Evolutionary conservation across 2,113 vertebrate species (phyloP).

Genomic region (Pristiophorus japonicus): DNA sequence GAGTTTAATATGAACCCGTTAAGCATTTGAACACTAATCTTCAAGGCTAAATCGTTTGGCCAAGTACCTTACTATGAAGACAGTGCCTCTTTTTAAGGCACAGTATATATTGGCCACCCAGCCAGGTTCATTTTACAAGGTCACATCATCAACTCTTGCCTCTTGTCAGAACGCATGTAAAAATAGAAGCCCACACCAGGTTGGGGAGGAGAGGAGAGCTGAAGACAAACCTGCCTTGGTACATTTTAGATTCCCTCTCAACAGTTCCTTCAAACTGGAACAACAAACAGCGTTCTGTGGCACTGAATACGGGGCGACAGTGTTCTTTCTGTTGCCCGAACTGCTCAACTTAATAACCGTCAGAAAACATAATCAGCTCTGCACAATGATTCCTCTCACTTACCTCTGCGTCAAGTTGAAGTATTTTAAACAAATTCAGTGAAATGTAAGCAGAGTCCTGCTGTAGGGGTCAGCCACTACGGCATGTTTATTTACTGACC

Average conservation of each 20-base stretch:
- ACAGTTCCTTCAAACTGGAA: neutral
- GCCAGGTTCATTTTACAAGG: neutral
- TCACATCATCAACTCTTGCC: neutral
- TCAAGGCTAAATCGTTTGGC: neutral
- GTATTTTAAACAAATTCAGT: slow-evolving; percentile 24
- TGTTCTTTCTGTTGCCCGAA: neutral
- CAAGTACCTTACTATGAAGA: neutral
- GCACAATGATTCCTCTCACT: slow-evolving; percentile 10
- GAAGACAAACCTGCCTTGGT: neutral
- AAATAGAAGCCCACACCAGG: neutral
- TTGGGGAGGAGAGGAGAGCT: neutral
- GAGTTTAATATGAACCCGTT: neutral
- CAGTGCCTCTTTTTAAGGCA: neutral
- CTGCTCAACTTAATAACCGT: neutral
- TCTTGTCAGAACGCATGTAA: too few relatives aligned
- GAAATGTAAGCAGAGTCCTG: neutral
- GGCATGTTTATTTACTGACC: slow-evolving; percentile 15
- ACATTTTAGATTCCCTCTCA: neutral
- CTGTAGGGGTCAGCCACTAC: neutral
- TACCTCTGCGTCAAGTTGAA: neutral
- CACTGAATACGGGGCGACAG: neutral
- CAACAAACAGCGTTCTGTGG: neutral
- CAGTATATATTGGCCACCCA: neutral
- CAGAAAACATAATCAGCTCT: neutral
- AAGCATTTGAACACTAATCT: neutral